A percentile compares a stretch with the other conserved stretches of the same genome.
Conservation (phyloP, 2,888 invertebrate genomes). For the Noctua comes region DNA sequence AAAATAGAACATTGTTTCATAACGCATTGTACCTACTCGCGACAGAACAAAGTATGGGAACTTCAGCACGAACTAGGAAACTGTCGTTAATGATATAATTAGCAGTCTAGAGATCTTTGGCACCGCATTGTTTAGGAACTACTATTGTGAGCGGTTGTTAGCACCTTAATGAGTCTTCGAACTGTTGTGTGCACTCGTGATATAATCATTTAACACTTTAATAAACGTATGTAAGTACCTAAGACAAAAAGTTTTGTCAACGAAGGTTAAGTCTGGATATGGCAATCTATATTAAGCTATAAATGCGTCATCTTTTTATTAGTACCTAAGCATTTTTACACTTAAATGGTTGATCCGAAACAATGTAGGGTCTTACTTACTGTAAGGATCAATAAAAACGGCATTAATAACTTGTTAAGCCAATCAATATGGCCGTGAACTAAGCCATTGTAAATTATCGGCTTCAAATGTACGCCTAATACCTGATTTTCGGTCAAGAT, state of each 20-base stretch:
- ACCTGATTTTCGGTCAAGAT: not conserved
- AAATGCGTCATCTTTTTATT: constrained; percentile 35
- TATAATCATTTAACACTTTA: constrained; percentile 41
- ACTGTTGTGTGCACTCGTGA: constrained; percentile 28
- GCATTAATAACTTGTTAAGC: not conserved
- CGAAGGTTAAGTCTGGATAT: constrained; percentile 40
- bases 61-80: constrained; percentile 73
- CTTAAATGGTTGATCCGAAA: constrained; percentile 11
- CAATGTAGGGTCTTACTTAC: too few relatives aligned
- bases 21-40: constrained; percentile 50
- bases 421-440: constrained; percentile 12
- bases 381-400: constrained; percentile 1
- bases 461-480: not conserved
- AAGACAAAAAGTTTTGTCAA: not conserved
- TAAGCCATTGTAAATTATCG: not conserved
- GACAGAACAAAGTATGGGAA: constrained; percentile 61
- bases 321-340: not conserved
- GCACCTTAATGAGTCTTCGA: constrained; percentile 45
- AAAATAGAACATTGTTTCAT: constrained; percentile 62
- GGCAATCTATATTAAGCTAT: constrained; percentile 39
- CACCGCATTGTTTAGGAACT: constrained; percentile 54
- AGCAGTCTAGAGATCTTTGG: constrained; percentile 64
- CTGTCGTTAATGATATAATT: constrained; percentile 73
- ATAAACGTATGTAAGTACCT: constrained; percentile 10
- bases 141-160: constrained; percentile 41